Conservation (phyloP, 2,888 invertebrate species). For the Orthosia incerta region DNA sequence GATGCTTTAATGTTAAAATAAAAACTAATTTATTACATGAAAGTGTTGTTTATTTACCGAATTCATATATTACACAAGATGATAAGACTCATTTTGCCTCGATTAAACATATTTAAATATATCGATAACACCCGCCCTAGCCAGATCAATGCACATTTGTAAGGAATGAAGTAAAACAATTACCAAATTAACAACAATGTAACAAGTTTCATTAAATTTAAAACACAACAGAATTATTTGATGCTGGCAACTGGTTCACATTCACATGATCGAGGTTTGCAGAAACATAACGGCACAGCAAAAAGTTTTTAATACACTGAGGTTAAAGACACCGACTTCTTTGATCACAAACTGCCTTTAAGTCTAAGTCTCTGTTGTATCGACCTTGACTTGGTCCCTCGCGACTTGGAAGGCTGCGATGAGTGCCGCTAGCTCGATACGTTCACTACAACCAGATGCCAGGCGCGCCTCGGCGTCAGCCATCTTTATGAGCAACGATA, state of each 20-base stretch:
- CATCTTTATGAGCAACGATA: constrained; percentile 96
- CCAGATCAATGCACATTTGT: neutral
- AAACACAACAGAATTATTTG: neutral
- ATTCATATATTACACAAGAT: neutral
- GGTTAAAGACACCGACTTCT: neutral
- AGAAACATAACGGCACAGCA: neutral
- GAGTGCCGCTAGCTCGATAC: constrained; percentile 96
- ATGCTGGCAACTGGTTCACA: neutral
- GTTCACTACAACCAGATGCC: constrained; percentile 96
- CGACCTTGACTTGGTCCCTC: constrained; percentile 89
- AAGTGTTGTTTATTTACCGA: constrained; percentile 31
- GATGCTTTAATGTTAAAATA: constrained; percentile 52
- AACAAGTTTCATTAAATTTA: neutral
- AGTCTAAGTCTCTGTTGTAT: constrained; percentile 48
- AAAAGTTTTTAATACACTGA: neutral
- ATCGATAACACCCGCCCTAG: neutral
- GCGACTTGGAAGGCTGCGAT: constrained; percentile 96
- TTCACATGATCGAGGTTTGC: neutral
- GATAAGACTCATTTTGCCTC: neutral
- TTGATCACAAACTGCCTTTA: constrained; percentile 13
- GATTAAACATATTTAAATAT: neutral
- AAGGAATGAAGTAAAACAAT: neutral
- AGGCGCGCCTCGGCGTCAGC: constrained; percentile 97
- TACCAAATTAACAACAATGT: neutral
- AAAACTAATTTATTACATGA: constrained; percentile 60